These are phyloP conservation scores for Diglossa cyanea DNA, from an alignment of 2,797 vertebrate genomes.

Conservation along the genomic window DNA sequence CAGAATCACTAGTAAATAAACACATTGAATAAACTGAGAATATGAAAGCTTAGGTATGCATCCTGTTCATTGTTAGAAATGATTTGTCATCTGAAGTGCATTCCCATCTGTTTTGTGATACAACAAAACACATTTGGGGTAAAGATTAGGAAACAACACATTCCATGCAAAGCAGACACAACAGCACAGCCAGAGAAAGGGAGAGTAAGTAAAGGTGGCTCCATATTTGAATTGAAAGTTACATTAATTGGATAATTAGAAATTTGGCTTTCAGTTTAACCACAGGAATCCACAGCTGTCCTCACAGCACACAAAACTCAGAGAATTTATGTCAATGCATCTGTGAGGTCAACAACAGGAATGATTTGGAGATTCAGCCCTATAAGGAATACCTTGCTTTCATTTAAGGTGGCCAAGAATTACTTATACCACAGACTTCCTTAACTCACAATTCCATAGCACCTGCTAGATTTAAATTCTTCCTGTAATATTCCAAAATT, in stretches of 20 bases:
- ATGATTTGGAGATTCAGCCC: not conserved
- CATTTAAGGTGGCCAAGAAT: not conserved
- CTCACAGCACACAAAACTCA: not conserved
- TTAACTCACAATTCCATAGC: not conserved
- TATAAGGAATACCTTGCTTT: not conserved
- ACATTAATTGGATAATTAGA: not conserved
- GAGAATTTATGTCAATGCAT: not conserved
- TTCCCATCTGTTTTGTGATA: slow-evolving; percentile 93
- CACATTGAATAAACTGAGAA: slow-evolving; percentile 32
- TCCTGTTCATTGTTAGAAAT: slow-evolving; percentile 42
- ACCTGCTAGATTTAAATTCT: not conserved
- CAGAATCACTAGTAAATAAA: slow-evolving; percentile 65
- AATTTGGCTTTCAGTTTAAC: not conserved
- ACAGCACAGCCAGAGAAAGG: slow-evolving; percentile 32
- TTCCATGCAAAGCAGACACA: slow-evolving; percentile 68
- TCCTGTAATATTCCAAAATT: not conserved
- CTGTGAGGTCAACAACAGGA: not conserved
- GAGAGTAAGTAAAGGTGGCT: slow-evolving; percentile 50
- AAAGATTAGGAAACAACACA: not conserved
- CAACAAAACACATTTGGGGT: slow-evolving; percentile 49
- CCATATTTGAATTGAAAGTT: slow-evolving; percentile 21
- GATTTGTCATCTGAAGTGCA: slow-evolving; percentile 47
- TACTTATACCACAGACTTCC: not conserved
- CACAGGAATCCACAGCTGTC: not conserved
- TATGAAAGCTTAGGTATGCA: slow-evolving; percentile 17